A percentile compares a stretch with the other conserved stretches of the same genome.
phyloP scores from a whole-genome alignment of 2,113 vertebrate species.

The Channa argus region DNA sequence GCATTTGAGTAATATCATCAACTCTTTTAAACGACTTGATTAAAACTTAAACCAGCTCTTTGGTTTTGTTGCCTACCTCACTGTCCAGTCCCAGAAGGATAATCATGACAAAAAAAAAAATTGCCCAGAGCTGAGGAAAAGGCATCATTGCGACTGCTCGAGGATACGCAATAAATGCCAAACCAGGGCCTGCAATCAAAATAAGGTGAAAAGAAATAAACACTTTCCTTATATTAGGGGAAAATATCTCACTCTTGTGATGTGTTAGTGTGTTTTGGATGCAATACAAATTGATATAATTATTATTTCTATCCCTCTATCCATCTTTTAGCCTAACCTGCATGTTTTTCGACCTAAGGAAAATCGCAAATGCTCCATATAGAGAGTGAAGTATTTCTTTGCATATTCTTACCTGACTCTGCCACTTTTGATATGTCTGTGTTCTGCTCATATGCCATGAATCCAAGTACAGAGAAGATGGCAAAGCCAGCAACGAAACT shows the following conservation, averaged over 20 bases:
- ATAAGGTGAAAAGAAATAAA: neutral
- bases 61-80: conserved; percentile 66
- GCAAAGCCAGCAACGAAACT: conserved; percentile 95
- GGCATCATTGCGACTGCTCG: conserved; percentile 87
- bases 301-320: neutral
- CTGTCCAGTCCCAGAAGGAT: conserved; percentile 85
- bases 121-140: conserved; percentile 83
- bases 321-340: too few relatives aligned
- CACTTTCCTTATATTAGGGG: neutral
- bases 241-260: neutral
- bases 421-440: conserved; percentile 89
- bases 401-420: conserved; percentile 85
- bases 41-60: neutral
- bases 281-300: neutral
- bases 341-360: too few relatives aligned
- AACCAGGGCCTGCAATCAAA: conserved; percentile 79
- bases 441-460: conserved; percentile 91
- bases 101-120: conserved; percentile 86
- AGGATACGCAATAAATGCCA: conserved; percentile 86
- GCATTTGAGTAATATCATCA: too few relatives aligned
- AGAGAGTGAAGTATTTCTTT: neutral
- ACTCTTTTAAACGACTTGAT: too few relatives aligned
- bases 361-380: too few relatives aligned
- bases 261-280: too few relatives aligned
- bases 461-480: conserved; percentile 93